Conservation (phyloP, 2,113 vertebrate species). For the Hippocampus barbouri region DNA sequence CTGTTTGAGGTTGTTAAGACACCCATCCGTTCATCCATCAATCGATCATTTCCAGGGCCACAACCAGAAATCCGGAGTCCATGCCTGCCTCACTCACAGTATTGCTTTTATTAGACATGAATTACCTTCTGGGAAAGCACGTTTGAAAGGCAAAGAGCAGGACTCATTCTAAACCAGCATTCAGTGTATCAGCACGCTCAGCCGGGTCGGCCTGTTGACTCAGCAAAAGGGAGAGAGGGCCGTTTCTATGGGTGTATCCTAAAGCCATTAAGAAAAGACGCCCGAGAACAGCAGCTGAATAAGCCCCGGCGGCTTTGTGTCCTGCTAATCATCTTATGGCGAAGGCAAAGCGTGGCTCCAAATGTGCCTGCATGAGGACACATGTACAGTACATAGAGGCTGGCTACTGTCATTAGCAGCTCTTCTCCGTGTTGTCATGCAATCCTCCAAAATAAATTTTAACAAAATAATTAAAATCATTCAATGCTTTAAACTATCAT, state of each 20-base stretch:
- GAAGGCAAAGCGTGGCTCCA: conserved; percentile 60
- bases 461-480: neutral
- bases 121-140: neutral
- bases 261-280: conserved; percentile 62
- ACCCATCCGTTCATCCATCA: no score
- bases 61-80: no score
- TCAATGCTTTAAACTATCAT: neutral
- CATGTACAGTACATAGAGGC: conserved; percentile 31
- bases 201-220: conserved; percentile 57
- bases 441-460: neutral
- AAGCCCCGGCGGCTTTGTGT: conserved; percentile 66
- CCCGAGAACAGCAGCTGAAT: conserved; percentile 50
- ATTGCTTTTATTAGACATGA: neutral
- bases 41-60: no score
- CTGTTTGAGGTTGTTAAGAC: no score
- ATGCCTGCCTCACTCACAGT: no score
- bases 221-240: conserved; percentile 23
- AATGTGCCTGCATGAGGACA: conserved; percentile 65
- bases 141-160: neutral
- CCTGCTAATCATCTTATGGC: conserved; percentile 69
- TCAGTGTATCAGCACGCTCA: conserved; percentile 4
- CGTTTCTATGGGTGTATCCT: conserved; percentile 33
- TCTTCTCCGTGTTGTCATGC: conserved; percentile 16
- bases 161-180: neutral
- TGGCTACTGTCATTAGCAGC: conserved; percentile 4